Evolutionary conservation across 2,888 invertebrate genomes (phyloP), one percentile per base, ranked within the genome.

Genomic region (Poecilobothrus nobilitatus): DNA sequence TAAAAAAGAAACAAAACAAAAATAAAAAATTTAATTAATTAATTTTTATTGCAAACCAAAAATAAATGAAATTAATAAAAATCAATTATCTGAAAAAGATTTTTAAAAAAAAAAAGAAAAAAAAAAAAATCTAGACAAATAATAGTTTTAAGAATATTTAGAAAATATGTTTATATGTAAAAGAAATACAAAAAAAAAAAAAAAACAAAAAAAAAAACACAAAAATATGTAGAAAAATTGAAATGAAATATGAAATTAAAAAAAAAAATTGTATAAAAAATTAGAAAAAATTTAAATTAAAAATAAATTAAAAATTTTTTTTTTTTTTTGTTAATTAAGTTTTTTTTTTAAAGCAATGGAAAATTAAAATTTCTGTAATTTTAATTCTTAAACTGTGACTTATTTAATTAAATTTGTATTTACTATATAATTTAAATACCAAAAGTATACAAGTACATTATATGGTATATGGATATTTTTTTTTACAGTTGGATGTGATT

Each of bases 121-220:
- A 53, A 53, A 53, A 53, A 53, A 53, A 53, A 18, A 53, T 53
- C 53, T 53, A 53, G 53, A 53, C 53, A 53, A 53, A 53, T 53
- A 53, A 53, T 53, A 53, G 53, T 53, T 53, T 53, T 53, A 53
- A 53, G 53, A 53, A 53, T 18, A 18, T 53, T 53, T 53, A 53
- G 18, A 53, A 53, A 53, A 18, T 18, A 53, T 53, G 53, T 53
- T 53, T 53, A 53, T 53, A 18, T 53, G 18, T 18, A 53, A 53
- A 53, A 18, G 15, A 6, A 41, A 41, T 6, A 41, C 2, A 41
- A 41, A 9, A 8, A 41, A 41, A 41, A 41, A 41, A 41, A 1
- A 41, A 41, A 12, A 41, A 41, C 2, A 6, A 41, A 41, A 41
- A 41, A 53, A 53, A 12, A 53, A 53, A n/a, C n/a, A n/a, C n/a